These are phyloP conservation scores for Criorhina ranunculi DNA, from an alignment of 2,888 invertebrate species.

Conservation along the genomic window DNA sequence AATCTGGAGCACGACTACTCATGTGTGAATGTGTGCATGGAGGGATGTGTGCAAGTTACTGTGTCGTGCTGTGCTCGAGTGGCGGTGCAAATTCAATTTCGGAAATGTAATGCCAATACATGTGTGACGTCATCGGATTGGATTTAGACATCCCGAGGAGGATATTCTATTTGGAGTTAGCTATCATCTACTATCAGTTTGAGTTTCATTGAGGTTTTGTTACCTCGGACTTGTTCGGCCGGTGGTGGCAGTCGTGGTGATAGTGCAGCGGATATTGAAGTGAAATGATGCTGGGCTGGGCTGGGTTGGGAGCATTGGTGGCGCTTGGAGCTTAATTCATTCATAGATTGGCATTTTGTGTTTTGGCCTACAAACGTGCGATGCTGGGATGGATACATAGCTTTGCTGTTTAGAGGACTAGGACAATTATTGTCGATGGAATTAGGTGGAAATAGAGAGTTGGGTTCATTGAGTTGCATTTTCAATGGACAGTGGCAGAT, in stretches of 20 bases:
- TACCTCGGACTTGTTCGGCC: not conserved
- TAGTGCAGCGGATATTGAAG: constrained; percentile 22
- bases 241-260: constrained; percentile 14
- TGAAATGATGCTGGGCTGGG: not conserved
- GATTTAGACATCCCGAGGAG: constrained; percentile 44
- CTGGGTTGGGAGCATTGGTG: too few relatives aligned
- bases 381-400: constrained; percentile 20
- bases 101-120: constrained; percentile 41
- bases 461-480: constrained; percentile 33
- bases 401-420: constrained; percentile 54
- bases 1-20: constrained; percentile 61
- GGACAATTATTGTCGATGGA: constrained; percentile 34
- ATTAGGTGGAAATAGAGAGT: constrained; percentile 43
- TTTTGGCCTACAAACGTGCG: constrained; percentile 49
- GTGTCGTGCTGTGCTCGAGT: constrained; percentile 12
- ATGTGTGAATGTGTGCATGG: constrained; percentile 3
- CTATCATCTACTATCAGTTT: constrained; percentile 48
- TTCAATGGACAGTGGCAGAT: constrained; percentile 12
- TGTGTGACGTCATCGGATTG: constrained; percentile 48
- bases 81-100: constrained; percentile 53
- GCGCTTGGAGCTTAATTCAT: constrained; percentile 51
- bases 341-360: constrained; percentile 59
- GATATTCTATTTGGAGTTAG: constrained; percentile 61
- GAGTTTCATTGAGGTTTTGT: constrained; percentile 40
- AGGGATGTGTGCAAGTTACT: not conserved